Base-by-base conservation (phyloP, 2,888 invertebrate species). In the Metallyticus violacea region DNA sequence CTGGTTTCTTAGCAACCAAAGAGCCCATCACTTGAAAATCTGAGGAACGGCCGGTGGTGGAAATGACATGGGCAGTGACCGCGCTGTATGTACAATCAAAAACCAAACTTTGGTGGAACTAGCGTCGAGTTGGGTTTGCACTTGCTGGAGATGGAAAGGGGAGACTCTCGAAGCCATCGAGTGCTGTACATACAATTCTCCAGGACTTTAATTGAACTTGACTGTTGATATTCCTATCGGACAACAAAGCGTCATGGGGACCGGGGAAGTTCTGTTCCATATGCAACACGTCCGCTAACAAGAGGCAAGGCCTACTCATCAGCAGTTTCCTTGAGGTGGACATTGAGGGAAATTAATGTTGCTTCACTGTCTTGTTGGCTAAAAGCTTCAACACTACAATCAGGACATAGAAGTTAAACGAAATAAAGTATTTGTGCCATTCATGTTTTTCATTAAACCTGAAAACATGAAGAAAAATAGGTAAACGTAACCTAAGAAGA, bases 181-280 rank as follows among this genome's bases (percentile, higher is more conserved):
- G 82, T 26, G 26, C 82, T 76, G 9, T 82, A 27, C 82, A 79
- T 76, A 76, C 82, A 82, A 25, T 76, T 82, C 26, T 26, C 26
- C 22, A 76, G 82, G 82, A 62, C 26, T 76, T 62, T 82, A 82
- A 82, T 82, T 62, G 82, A 82, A 82, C 62, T 82, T 82, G 82
- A 62, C 82, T 82, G 82, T 62, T 82, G 82, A 76, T 82, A 82
- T 76, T 62, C 62, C 76, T 26, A 27, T 76, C 76, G 27, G 62
- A 26, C 29, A 27, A 28, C 26, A 80, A 80, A 76, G 76, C 76
- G 26, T 6, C 76, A 22, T 22, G 25, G n/a, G 29, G 26, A 7
- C 29, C 40, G 30, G 30, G 30, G 0, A 29, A 30, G 25, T 27
- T 25, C 62, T 82, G 82, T 82, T 82, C 82, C 82, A 82, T 82